phyloP scores from a whole-genome alignment of 2,888 invertebrate species.

The Cybosia mesomella region DNA sequence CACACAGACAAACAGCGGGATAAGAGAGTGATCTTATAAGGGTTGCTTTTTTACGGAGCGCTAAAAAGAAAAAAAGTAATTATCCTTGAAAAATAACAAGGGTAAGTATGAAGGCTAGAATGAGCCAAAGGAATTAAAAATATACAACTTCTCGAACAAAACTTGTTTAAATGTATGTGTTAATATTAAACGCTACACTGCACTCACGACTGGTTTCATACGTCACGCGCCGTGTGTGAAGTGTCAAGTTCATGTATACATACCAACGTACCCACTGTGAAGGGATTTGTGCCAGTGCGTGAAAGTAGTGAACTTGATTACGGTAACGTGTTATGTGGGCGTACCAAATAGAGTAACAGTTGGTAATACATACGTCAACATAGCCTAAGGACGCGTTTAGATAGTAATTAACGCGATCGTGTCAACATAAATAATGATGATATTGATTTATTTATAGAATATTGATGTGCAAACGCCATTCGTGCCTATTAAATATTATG shows the following conservation, averaged over 20 bases:
- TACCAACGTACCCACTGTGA: slow-evolving; percentile 20
- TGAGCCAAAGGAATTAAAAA: slow-evolving; percentile 17
- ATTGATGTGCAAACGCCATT: no score
- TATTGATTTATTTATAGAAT: no score
- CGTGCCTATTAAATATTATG: no score
- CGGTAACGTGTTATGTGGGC: slow-evolving; percentile 2
- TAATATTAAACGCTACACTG: slow-evolving; percentile 29
- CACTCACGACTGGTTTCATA: slow-evolving; percentile 42
- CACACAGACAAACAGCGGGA: no score
- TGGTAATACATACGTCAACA: neutral
- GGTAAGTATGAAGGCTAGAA: slow-evolving; percentile 8
- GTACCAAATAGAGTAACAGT: neutral
- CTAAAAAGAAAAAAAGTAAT: no score
- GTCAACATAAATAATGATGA: no score
- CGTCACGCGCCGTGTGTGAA: slow-evolving; percentile 40
- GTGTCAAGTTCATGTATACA: slow-evolving; percentile 51
- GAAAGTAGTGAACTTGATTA: slow-evolving; percentile 10
- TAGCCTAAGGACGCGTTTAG: neutral
- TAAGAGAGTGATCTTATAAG: no score
- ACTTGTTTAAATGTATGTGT: slow-evolving; percentile 17
- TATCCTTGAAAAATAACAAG: neutral
- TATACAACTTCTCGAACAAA: neutral
- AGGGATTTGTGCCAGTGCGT: slow-evolving; percentile 15
- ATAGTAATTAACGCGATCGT: no score
- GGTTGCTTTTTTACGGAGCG: no score